These are phyloP conservation scores for Nomada ferruginata DNA, from an alignment of 2,888 invertebrate species.

Conservation along the genomic window DNA sequence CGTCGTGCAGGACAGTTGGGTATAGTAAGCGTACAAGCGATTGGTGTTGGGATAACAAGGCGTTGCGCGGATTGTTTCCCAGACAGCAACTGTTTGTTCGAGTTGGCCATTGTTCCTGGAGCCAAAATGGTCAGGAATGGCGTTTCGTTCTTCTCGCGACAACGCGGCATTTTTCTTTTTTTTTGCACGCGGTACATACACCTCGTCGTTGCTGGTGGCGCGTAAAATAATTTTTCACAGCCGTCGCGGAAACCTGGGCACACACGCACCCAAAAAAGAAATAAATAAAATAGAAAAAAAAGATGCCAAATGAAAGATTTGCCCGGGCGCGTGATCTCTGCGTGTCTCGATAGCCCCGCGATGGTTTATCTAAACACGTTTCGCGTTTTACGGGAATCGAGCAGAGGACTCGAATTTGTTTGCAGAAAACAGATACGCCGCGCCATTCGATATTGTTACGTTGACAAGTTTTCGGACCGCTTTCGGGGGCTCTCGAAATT, in stretches of 20 bases:
- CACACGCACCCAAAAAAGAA: background rate
- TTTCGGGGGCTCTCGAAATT: background rate
- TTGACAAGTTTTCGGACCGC: background rate
- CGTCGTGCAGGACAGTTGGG: slow-evolving; percentile 16
- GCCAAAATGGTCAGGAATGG: slow-evolving; percentile 40
- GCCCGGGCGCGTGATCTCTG: background rate
- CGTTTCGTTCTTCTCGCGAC: slow-evolving; percentile 42
- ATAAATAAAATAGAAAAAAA: background rate
- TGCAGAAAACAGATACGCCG: background rate
- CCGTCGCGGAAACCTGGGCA: slow-evolving; percentile 2
- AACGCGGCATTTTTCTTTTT: slow-evolving; percentile 23
- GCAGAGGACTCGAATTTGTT: slow-evolving; percentile 11
- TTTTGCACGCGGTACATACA: background rate
- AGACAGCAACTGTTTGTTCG: slow-evolving; percentile 50
- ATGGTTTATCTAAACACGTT: slow-evolving; percentile 25
- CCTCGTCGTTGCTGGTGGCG: slow-evolving; percentile 19
- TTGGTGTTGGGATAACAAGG: slow-evolving; percentile 59
- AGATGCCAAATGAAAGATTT: background rate
- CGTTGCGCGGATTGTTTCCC: slow-evolving; percentile 43
- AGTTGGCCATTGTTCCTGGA: slow-evolving; percentile 44
- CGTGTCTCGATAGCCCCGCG: slow-evolving; percentile 5
- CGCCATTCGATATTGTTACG: slow-evolving; percentile 21
- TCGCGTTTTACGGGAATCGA: background rate
- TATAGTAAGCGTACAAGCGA: slow-evolving; percentile 38
- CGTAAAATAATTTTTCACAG: slow-evolving; percentile 38